A percentile compares a stretch with the other conserved stretches of the same genome.
These are phyloP conservation scores for Nomada flava DNA, from an alignment of 2,888 invertebrate genomes.

Conservation along the genomic window DNA sequence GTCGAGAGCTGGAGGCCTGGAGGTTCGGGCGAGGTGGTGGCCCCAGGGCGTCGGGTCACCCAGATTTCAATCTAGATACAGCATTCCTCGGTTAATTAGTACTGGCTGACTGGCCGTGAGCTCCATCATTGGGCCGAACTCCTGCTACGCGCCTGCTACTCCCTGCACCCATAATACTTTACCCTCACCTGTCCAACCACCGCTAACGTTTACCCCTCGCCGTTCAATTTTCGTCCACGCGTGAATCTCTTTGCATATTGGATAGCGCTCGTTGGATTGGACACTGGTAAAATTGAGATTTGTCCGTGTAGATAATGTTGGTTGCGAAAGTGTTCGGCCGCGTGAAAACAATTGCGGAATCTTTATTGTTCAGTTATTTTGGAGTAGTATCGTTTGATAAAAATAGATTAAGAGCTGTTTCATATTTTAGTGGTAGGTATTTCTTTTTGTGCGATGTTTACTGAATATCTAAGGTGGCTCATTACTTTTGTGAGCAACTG, in stretches of 20 bases:
- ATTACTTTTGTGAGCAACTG: too few species aligned
- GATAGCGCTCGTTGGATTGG: neutral
- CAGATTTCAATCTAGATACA: constrained; percentile 84
- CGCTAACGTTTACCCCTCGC: constrained; percentile 37
- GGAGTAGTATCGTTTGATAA: too few species aligned
- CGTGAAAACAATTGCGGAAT: too few species aligned
- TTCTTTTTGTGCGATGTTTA: too few species aligned
- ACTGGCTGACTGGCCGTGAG: constrained; percentile 81
- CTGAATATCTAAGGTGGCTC: too few species aligned
- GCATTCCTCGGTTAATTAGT: constrained; percentile 84
- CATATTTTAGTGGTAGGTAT: too few species aligned
- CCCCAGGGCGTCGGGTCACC: constrained; percentile 83
- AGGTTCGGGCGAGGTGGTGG: constrained; percentile 80
- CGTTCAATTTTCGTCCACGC: constrained; percentile 27
- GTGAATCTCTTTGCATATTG: neutral
- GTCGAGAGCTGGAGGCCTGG: constrained; percentile 67
- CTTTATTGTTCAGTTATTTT: too few species aligned
- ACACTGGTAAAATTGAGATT: too few species aligned
- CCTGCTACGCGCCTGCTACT: constrained; percentile 67
- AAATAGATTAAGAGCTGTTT: too few species aligned
- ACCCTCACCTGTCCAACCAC: constrained; percentile 29
- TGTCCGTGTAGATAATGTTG: too few species aligned
- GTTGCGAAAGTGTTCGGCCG: too few species aligned
- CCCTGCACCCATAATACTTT: constrained; percentile 36
- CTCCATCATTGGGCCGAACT: constrained; percentile 77